phyloP scores from a whole-genome alignment of 2,888 invertebrate genomes.

The Trachelus troglodyta region DNA sequence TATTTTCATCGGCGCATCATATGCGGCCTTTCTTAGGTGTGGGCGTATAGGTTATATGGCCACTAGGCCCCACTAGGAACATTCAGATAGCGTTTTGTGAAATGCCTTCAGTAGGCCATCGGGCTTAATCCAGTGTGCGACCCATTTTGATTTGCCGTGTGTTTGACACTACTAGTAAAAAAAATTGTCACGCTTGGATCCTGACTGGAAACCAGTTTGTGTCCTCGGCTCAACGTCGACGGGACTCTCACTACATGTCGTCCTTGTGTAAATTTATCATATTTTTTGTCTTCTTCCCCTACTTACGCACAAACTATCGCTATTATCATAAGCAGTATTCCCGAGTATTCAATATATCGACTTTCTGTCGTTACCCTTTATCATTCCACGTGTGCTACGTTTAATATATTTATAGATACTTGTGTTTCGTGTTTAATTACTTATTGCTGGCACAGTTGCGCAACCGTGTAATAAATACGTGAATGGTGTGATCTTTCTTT shows the following conservation, averaged over 20 bases:
- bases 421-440: not conserved
- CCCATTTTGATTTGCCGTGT: not conserved
- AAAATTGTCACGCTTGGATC: not conserved
- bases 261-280: not conserved
- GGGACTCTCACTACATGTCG: not conserved
- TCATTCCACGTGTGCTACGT: not conserved
- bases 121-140: slow-evolving; percentile 2
- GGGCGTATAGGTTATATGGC: slow-evolving; percentile 33
- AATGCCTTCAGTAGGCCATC: slow-evolving; percentile 8
- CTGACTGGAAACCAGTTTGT: not conserved
- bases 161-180: not conserved
- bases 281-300: not conserved
- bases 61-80: not conserved
- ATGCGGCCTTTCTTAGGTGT: slow-evolving; percentile 22
- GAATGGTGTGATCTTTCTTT: not conserved
- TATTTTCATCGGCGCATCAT: slow-evolving; percentile 28
- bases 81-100: not conserved
- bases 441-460: not conserved
- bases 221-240: not conserved
- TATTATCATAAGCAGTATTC: not conserved
- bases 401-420: not conserved
- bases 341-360: not conserved
- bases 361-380: not conserved
- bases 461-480: not conserved
- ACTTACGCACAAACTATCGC: not conserved